These are phyloP conservation scores for Meleagris gallopavo DNA, from an alignment of 2,113 vertebrate genomes.

Conservation along the genomic window DNA sequence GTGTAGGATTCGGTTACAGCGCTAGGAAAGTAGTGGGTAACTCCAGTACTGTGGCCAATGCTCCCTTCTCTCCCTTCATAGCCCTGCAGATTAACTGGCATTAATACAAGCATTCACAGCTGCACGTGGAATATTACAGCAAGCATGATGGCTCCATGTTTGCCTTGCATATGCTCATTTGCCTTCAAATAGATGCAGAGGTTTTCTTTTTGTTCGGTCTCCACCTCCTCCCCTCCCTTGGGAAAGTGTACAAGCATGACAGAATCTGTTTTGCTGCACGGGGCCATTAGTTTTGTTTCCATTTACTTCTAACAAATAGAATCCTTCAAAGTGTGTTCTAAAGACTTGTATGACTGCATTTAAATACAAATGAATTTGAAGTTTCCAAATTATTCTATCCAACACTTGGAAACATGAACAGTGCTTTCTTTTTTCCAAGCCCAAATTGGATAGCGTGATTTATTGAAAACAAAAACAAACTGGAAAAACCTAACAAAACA, in stretches of 20 bases:
- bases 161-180: conserved; percentile 3
- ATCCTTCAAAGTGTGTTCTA: neutral
- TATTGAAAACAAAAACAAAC: neutral
- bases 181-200: neutral
- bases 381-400: neutral
- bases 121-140: neutral
- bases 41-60: neutral
- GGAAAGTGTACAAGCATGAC: neutral
- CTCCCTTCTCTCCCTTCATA: neutral
- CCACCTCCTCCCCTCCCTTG: neutral
- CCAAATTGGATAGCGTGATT: neutral
- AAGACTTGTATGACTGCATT: neutral
- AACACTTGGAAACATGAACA: neutral
- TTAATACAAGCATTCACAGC: conserved; percentile 3
- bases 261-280: neutral
- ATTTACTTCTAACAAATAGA: neutral
- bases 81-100: conserved; percentile 13
- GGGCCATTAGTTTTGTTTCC: neutral
- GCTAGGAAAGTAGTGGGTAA: conserved; percentile 6
- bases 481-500: neutral
- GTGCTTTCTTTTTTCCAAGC: neutral
- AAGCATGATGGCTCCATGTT: neutral
- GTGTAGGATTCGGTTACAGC: neutral
- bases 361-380: neutral
- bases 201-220: neutral